These are phyloP conservation scores for Aporophyla nigra DNA, from an alignment of 2,888 invertebrate species.

Conservation along the genomic window DNA sequence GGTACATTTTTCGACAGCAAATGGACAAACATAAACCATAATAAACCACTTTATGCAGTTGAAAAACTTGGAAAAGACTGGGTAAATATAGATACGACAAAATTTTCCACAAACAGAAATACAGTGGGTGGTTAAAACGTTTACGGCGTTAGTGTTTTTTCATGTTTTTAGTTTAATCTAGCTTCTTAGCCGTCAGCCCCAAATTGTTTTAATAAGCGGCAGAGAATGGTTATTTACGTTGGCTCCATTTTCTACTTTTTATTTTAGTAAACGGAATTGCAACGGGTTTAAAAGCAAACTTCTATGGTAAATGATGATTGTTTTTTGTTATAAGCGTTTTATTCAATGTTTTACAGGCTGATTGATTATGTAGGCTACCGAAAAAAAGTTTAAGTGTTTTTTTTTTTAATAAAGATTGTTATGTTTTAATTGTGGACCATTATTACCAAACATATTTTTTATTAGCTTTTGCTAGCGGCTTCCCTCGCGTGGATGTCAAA, in stretches of 20 bases:
- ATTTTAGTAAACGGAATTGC: not conserved
- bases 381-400: too few species aligned
- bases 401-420: too few species aligned
- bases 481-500: too few species aligned
- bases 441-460: too few species aligned
- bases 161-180: constrained; percentile 2
- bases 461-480: too few species aligned
- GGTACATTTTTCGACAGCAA: not conserved
- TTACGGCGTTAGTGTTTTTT: constrained; percentile 24
- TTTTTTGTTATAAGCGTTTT: not conserved
- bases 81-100: constrained; percentile 16
- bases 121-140: constrained; percentile 24
- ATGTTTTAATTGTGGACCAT: too few species aligned
- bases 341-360: too few species aligned
- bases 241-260: constrained; percentile 9
- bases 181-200: constrained; percentile 2
- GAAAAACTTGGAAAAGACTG: constrained; percentile 4
- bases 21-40: not conserved
- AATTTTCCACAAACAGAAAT: constrained; percentile 3
- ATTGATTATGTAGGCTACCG: too few species aligned
- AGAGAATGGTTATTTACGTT: not conserved
- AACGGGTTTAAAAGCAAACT: not conserved
- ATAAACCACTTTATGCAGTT: not conserved
- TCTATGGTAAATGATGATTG: not conserved
- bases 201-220: constrained; percentile 12